Percentiles rank a stretch among this genome's conserved stretches.
Evolutionary conservation across 2,113 vertebrate genomes (phyloP).

Genomic region (Phalacrocorax carbo): DNA sequence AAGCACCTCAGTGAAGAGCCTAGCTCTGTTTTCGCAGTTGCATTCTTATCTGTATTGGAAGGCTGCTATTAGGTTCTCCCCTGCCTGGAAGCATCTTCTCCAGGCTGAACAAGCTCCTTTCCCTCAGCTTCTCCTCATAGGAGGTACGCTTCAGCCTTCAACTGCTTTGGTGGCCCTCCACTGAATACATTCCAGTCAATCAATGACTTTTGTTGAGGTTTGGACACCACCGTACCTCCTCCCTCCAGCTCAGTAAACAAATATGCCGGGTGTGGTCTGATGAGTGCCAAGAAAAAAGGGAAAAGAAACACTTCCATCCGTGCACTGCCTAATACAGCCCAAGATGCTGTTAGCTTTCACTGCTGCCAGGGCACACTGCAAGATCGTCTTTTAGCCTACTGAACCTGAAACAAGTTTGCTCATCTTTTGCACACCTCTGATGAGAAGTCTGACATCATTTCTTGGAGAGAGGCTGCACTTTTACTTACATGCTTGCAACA

Average conservation of each 20-base stretch:
- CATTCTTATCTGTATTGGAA: background rate
- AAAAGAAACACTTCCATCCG: background rate
- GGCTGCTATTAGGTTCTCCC: background rate
- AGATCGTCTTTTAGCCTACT: background rate
- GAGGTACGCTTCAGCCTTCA: fast-evolving
- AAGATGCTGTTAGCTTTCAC: background rate
- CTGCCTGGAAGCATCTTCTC: background rate
- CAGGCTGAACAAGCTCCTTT: background rate
- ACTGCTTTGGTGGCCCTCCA: background rate
- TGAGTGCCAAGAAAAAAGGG: background rate
- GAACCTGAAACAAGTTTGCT: background rate
- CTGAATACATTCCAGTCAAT: background rate
- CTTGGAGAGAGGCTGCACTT: background rate
- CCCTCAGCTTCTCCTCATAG: background rate
- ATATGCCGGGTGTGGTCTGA: background rate
- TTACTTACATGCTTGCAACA: background rate
- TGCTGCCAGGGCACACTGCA: background rate
- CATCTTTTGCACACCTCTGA: background rate
- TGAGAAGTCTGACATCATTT: background rate
- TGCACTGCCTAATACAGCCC: background rate
- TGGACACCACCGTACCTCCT: too few relatives aligned
- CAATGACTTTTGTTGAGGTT: background rate
- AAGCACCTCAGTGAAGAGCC: background rate
- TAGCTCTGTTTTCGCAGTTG: background rate
- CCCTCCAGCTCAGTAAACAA: too few relatives aligned